phyloP scores from a whole-genome alignment of 2,113 vertebrate genomes.

The Smithornis capensis region DNA sequence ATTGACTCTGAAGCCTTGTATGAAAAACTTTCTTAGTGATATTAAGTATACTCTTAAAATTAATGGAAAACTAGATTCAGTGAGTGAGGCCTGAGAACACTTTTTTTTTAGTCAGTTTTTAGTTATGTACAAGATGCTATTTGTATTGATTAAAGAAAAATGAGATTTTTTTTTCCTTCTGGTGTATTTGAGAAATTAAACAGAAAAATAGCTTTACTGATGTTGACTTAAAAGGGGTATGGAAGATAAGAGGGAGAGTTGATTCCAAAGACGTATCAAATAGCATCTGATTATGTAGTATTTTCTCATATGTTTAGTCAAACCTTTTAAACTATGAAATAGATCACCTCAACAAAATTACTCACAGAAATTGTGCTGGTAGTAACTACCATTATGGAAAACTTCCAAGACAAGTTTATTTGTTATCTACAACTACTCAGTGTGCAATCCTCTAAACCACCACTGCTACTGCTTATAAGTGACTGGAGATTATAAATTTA shows the following conservation, averaged over 20 bases:
- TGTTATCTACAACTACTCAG: background rate
- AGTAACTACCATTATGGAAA: background rate
- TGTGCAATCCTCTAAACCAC: accelerated
- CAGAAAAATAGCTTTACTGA: background rate
- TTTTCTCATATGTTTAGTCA: background rate
- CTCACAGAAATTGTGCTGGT: background rate
- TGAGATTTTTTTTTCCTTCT: background rate
- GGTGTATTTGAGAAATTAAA: background rate
- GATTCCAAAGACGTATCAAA: background rate
- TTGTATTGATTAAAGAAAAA: background rate
- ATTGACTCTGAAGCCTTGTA: background rate
- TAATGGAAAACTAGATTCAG: background rate
- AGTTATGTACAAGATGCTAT: background rate
- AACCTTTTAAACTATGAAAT: background rate
- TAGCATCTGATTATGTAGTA: background rate
- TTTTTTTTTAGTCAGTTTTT: background rate
- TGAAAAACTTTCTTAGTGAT: background rate
- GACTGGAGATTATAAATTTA: background rate
- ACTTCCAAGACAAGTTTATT: background rate
- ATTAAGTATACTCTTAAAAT: background rate
- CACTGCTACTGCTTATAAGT: background rate
- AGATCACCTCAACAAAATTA: background rate
- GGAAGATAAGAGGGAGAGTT: background rate
- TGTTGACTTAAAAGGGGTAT: background rate
- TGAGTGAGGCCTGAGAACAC: background rate